Evolutionary conservation across 1,140 invertebrate genomes (phyloP), one percentile per base, ranked within the genome.

Genomic region (Drosophila dunni): DNA sequence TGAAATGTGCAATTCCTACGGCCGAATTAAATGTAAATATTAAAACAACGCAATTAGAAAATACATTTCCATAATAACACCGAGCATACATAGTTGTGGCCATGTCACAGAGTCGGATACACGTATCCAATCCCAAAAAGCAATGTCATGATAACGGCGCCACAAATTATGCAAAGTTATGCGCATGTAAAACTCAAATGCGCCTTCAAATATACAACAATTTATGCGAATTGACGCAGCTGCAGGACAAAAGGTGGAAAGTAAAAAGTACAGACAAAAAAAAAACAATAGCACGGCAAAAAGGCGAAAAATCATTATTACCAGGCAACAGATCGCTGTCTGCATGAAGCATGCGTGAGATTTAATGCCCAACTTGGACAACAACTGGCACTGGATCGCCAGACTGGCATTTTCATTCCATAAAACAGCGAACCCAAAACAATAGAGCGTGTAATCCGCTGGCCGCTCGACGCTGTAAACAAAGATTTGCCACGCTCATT

Each of bases 401-500:
- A 38, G 51, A n/a, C 24, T 33, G 29, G n/a, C 10, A 33, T 51
- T 51, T 51, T 34, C 50, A 51, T 51, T 51, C 50, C 29, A 33
- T 51, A 34, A n/a, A 54, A 58, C 68, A 10, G 57, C 50, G 60
- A 36, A 20, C 74, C 40, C 11, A 13, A 70, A 81, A 85, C 81
- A 86, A 85, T 86, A 79, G 82, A 86, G 82, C 78, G 75, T 85
- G 81, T 85, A 85, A 85, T 85, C 81, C 81, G 81, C 70, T 85
- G 66, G 70, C 56, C 63, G 56, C 70, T 73, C 44, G 81, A 65
- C 75, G 78, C 70, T 85, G 82, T 86, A 85, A 85, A 85, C 82
- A 85, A 85, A 78, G 82, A 85, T 85, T 85, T 85, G 78, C 82
- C 82, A 85, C 79, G 82, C 82, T 85, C 82, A 85, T 85, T 85